Base-by-base conservation (phyloP, 2,113 vertebrate species). In the Lasiurus cinereus region DNA sequence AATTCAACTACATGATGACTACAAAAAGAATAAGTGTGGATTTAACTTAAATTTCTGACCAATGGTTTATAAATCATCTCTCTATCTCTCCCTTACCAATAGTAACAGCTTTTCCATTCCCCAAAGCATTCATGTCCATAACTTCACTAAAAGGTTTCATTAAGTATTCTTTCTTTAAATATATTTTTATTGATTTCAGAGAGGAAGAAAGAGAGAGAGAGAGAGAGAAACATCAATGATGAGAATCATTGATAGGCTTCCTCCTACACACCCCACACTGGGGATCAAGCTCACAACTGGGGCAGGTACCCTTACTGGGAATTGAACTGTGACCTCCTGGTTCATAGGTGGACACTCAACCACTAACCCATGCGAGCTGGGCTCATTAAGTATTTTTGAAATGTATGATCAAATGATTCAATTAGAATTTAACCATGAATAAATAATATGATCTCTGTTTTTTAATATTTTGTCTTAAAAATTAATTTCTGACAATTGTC, bases 391-490 rank as follows among this genome's bases (percentile, higher is more conserved):
- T 22, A 69, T 18, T 52, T 16, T 48, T 91, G 50, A 89, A 83
- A 72, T 78, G 16, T 50, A 9, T 64, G 22, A 15, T 64, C 33
- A 70, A 66, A 85, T 0, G 11, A 48, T 54, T 91, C 66, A 72
- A 70, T 62, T 50, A 74, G 39, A 95, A 88, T 83, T 91, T 78
- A 92, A 84, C 29, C 15, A 24, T 43, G 16, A 31, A n/a, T 72
- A 14, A 64, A 91, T 74, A 89, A 84, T 73, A 93, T 39, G 46
- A 79, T 24, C 21, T 69, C 3, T 50, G 16, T 7, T 72, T 87
- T 93, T 93, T 36, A 82, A 70, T 50, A 46, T 72, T 93, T 83
- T 62, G 66, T 46, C 85, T 95, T 33, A 89, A 29, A 91, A 87
- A 39, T 21, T 29, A 50, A 84, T 48, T 88, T 56, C 59, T 72